Evolutionary conservation across 1,140 invertebrate species (phyloP), one percentile per base, ranked within the genome.

Genomic region (Drosophila ironensis): DNA sequence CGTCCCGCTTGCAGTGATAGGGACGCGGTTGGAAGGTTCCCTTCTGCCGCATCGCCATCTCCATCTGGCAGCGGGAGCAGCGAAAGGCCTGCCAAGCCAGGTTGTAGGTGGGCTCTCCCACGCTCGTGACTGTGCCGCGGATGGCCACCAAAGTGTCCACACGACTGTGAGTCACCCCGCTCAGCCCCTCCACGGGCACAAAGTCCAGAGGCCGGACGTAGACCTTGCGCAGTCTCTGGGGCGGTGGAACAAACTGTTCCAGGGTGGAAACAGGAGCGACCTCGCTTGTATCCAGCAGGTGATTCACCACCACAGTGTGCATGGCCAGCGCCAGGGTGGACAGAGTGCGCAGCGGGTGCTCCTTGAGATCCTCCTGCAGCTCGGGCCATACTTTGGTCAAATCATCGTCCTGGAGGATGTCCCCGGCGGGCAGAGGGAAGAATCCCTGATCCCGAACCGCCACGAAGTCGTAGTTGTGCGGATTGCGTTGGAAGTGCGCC

Each of bases 61-160:
- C 90, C 14, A 90, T 90, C 5, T 91, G 89, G 91, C 97, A 99
- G 28, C 90, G 91, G n/a, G 91, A 91, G 87, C 95, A 95, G 78
- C 92, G 91, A 91, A 98, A 98, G n/a, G 94, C 94, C 90, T 98
- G 92, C 84, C 94, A 94, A 9, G 93, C 93, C 74, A 95, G 94
- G 19, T 94, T 90, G 11, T 96, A 93, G 63, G 94, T 95, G 3
- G 95, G 92, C 88, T 94, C 94, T 11, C 95, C 93, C 5, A 96
- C 95, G 86, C 96, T 92, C 45, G 97, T 95, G 0, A 98, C 95
- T 56, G 95, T 97, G 0, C 97, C 97, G 87, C 94, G 94, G 1
- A 98, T 92, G 12, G 94, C 38, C 9, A 74, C 93, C 1, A 98
- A 92, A 70, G 97, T 92, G 41, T 75, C 75, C 8, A 80, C 72